Percentiles rank a stretch among this genome's conserved stretches.
Conservation (phyloP, 2,113 vertebrate genomes). For the Colinus virginianus region DNA sequence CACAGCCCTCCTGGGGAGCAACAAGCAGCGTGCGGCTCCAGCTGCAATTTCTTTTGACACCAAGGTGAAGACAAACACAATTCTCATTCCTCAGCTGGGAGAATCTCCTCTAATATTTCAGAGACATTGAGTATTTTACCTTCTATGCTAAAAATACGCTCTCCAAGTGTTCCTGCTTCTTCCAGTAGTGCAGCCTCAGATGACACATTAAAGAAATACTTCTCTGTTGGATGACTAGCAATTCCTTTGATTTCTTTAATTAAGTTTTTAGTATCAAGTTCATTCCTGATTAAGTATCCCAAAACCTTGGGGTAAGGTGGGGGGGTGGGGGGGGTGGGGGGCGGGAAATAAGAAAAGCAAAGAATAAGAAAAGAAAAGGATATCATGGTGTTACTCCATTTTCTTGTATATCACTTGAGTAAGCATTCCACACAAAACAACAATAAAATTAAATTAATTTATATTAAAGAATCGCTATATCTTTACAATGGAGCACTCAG, state of each 20-base stretch:
- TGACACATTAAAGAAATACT: slow-evolving; percentile 94
- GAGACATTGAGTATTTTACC: slow-evolving; percentile 72
- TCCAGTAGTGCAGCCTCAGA: slow-evolving; percentile 89
- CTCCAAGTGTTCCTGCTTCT: slow-evolving; percentile 90
- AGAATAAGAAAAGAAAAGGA: background rate
- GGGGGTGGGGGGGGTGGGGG: background rate
- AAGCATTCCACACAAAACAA: background rate
- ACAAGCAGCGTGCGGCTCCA: background rate
- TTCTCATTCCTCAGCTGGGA: background rate
- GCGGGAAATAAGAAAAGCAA: background rate
- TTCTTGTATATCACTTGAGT: background rate
- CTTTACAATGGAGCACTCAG: background rate
- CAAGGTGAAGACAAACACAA: background rate
- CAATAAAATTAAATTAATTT: background rate
- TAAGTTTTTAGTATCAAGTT: slow-evolving; percentile 87
- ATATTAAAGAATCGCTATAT: background rate
- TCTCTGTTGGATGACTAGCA: slow-evolving; percentile 89
- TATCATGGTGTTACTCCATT: background rate
- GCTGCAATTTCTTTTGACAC: background rate
- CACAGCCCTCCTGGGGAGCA: background rate
- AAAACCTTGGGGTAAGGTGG: slow-evolving; percentile 82
- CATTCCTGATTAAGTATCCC: slow-evolving; percentile 89
- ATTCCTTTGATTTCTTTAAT: slow-evolving; percentile 96
- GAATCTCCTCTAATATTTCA: background rate
- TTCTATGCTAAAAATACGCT: slow-evolving; percentile 97